Conservation (phyloP, 2,888 invertebrate species). For the Oegoconia quadripuncta region DNA sequence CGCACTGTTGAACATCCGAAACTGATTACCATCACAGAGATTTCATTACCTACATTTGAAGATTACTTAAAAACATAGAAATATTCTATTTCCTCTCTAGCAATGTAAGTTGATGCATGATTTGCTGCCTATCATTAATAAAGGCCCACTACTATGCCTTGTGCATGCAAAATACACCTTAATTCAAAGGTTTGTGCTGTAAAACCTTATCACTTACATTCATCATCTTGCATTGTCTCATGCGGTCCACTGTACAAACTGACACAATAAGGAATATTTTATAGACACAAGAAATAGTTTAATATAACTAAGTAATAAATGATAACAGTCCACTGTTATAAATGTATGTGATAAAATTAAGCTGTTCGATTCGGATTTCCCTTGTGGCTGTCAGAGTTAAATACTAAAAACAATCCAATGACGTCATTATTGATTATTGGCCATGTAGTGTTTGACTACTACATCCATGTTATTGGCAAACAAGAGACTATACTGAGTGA, state of each 20-base stretch:
- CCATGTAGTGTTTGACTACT: too few relatives aligned
- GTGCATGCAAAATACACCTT: slow-evolving; percentile 66
- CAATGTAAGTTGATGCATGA: slow-evolving; percentile 67
- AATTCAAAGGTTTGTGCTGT: slow-evolving; percentile 40
- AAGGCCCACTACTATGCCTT: slow-evolving; percentile 51
- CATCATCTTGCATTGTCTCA: slow-evolving; percentile 69
- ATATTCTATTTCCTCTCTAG: slow-evolving; percentile 62
- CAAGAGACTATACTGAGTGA: too few relatives aligned
- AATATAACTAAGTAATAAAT: slow-evolving; percentile 24
- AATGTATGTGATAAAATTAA: too few relatives aligned
- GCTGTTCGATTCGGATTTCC: too few relatives aligned
- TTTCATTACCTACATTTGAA: slow-evolving; percentile 64
- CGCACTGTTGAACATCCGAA: slow-evolving; percentile 60
- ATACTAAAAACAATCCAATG: too few relatives aligned
- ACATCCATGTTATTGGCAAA: too few relatives aligned
- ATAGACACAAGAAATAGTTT: slow-evolving; percentile 55
- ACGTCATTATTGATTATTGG: too few relatives aligned
- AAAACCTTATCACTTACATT: slow-evolving; percentile 59
- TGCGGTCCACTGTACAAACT: slow-evolving; percentile 68
- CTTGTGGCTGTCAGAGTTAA: too few relatives aligned
- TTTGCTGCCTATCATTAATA: slow-evolving; percentile 58
- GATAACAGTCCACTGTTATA: slow-evolving; percentile 38
- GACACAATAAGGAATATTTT: slow-evolving; percentile 59
- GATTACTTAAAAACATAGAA: slow-evolving; percentile 65
- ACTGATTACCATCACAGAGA: slow-evolving; percentile 74